Evolutionary conservation across 2,888 invertebrate genomes (phyloP).

Genomic region (Aplocera efformata): DNA sequence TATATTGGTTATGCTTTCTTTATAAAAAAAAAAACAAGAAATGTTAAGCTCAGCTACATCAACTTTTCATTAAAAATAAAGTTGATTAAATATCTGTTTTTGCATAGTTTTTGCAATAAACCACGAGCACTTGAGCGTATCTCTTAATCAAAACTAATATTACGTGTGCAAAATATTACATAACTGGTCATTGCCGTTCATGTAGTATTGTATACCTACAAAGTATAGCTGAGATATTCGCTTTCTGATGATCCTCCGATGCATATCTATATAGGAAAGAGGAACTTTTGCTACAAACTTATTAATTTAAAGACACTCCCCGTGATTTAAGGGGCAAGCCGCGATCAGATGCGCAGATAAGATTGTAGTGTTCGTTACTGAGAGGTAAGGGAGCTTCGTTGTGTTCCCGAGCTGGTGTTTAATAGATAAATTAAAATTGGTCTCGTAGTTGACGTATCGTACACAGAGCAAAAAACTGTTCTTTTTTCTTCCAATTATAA

Average conservation of each 20-base stretch:
- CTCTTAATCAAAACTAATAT: slow-evolving; percentile 43
- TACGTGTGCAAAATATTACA: slow-evolving; percentile 37
- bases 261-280: slow-evolving; percentile 41
- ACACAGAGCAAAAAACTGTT: not conserved
- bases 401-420: slow-evolving; percentile 20
- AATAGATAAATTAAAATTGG: slow-evolving; percentile 16
- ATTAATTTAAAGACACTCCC: slow-evolving; percentile 37
- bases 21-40: too few species aligned
- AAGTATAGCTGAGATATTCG: too few species aligned
- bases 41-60: slow-evolving; percentile 5
- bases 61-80: slow-evolving; percentile 35
- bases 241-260: slow-evolving; percentile 39
- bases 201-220: slow-evolving; percentile 22
- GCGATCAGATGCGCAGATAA: slow-evolving; percentile 37
- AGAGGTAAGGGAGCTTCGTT: slow-evolving; percentile 17
- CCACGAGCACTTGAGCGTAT: slow-evolving; percentile 47
- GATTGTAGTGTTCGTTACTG: slow-evolving; percentile 30
- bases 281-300: slow-evolving; percentile 39
- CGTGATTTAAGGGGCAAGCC: slow-evolving; percentile 33
- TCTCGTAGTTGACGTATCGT: slow-evolving; percentile 18
- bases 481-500: too few species aligned
- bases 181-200: slow-evolving; percentile 25
- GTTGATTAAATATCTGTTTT: slow-evolving; percentile 35
- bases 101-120: slow-evolving; percentile 31
- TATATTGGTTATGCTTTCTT: too few species aligned